These are phyloP conservation scores for Hyperoplus immaculatus DNA, from an alignment of 2,797 vertebrate species.

Conservation along the genomic window DNA sequence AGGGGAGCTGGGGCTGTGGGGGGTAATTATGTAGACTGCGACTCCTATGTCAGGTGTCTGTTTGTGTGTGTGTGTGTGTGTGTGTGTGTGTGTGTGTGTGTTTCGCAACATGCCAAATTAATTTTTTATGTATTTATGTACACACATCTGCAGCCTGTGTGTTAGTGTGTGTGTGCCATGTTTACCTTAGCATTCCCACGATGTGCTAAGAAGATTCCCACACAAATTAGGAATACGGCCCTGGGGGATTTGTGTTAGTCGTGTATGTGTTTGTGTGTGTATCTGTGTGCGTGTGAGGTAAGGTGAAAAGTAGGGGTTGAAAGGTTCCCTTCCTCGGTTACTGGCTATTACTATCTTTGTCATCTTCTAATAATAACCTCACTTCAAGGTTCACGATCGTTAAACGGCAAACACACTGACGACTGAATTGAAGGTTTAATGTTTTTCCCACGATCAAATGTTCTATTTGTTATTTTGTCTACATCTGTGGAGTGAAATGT, in stretches of 20 bases:
- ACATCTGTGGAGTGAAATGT: not conserved
- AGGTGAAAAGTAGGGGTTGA: constrained; percentile 14
- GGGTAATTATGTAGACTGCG: constrained; percentile 39
- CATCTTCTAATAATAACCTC: constrained; percentile 71
- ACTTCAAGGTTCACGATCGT: constrained; percentile 37
- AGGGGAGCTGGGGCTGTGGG: constrained; percentile 10
- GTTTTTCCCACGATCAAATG: not conserved
- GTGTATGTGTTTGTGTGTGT: constrained; percentile 11
- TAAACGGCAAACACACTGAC: constrained; percentile 21
- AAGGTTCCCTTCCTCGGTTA: constrained; percentile 48
- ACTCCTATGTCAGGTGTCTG: constrained; percentile 57
- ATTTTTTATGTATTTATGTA: constrained; percentile 26
- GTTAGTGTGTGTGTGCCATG: not conserved
- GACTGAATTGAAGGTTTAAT: constrained; percentile 19
- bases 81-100: constrained; percentile 51
- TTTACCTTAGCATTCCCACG: not conserved
- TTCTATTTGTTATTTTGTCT: not conserved
- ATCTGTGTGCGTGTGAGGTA: constrained; percentile 12
- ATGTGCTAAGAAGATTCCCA: constrained; percentile 8
- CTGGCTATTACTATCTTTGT: constrained; percentile 62
- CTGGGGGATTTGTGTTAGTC: not conserved
- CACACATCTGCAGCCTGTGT: constrained; percentile 3
- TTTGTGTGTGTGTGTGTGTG: constrained; percentile 38
- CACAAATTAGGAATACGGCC: constrained; percentile 10
- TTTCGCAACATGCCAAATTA: constrained; percentile 15